A percentile compares a stretch with the other conserved stretches of the same genome.
Conservation (phyloP, 2,797 vertebrate species). For the Diglossa cyanea region DNA sequence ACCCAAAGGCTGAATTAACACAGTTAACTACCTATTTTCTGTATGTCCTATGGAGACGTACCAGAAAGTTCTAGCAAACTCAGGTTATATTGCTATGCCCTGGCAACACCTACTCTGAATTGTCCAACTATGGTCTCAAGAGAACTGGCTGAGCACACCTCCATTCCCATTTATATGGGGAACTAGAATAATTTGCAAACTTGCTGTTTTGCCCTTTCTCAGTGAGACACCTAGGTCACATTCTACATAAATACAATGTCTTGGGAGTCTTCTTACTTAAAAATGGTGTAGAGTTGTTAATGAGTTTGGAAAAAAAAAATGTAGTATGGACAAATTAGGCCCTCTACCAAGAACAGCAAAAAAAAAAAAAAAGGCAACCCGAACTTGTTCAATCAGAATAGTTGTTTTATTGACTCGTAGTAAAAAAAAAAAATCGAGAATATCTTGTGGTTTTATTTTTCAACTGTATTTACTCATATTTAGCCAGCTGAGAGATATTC, state of each 20-base stretch:
- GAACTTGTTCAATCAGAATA: not conserved
- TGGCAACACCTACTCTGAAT: not conserved
- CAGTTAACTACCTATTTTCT: not conserved
- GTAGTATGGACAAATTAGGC: not conserved
- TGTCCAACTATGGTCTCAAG: not conserved
- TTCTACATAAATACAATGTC: not conserved
- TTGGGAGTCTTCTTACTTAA: not conserved
- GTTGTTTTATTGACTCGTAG: not conserved
- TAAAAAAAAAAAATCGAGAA: not conserved
- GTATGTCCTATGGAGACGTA: not conserved
- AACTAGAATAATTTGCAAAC: not conserved
- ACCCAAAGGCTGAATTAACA: not conserved
- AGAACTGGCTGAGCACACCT: not conserved
- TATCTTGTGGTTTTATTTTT: not conserved
- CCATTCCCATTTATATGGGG: fast-evolving
- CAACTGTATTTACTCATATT: not conserved
- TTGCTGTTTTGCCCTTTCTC: not conserved
- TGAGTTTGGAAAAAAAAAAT: not conserved
- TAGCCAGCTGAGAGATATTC: not conserved
- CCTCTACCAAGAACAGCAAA: not conserved
- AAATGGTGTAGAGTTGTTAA: not conserved
- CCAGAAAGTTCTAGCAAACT: not conserved
- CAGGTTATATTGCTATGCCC: not conserved
- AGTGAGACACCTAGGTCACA: not conserved
- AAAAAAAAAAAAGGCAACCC: not conserved